Percentiles rank a stretch among this genome's conserved stretches.
phyloP scores from a whole-genome alignment of 37 sponge, comb jelly and placozoan genomes.

The Tethya wilhelma region DNA sequence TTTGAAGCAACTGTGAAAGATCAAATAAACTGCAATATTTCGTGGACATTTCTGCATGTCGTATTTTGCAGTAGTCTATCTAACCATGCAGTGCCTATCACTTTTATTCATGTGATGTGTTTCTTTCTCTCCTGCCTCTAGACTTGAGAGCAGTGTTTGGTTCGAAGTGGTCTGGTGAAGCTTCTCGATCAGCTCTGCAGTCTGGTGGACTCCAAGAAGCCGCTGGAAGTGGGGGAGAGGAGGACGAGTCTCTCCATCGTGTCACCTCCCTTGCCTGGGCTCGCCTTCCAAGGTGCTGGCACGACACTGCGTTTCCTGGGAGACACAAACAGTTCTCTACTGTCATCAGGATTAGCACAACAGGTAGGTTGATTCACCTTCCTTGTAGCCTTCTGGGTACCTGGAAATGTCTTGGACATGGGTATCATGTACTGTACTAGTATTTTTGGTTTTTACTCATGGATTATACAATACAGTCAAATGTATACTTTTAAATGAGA shows the following conservation, averaged over 20 bases:
- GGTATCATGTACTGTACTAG: neutral
- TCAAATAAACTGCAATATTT: neutral
- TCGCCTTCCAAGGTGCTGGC: too few relatives aligned
- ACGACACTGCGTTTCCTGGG: slow-evolving; percentile 91
- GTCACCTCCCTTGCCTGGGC: slow-evolving; percentile 91
- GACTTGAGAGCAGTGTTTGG: slow-evolving; percentile 59
- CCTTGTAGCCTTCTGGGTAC: neutral
- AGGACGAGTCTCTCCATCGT: slow-evolving; percentile 59
- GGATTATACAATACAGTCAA: too few relatives aligned
- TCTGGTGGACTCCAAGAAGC: slow-evolving; percentile 33
- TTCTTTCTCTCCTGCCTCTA: neutral
- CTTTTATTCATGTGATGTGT: neutral
- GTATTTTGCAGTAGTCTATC: neutral
- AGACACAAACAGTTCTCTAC: slow-evolving; percentile 54
- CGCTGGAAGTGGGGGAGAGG: slow-evolving; percentile 45
- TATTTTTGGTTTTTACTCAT: neutral
- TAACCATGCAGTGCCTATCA: neutral
- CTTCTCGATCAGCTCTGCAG: slow-evolving; percentile 84
- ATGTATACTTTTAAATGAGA: too few relatives aligned
- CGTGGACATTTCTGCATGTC: neutral
- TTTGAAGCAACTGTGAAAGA: neutral
- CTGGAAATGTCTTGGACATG: neutral
- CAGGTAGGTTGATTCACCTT: slow-evolving; percentile 40
- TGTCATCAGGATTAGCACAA: slow-evolving; percentile 81
- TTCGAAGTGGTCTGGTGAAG: slow-evolving; percentile 90